A percentile compares a stretch with the other conserved stretches of the same genome.
phyloP scores from a whole-genome alignment of 2,797 vertebrate genomes.

The Alca torda region DNA sequence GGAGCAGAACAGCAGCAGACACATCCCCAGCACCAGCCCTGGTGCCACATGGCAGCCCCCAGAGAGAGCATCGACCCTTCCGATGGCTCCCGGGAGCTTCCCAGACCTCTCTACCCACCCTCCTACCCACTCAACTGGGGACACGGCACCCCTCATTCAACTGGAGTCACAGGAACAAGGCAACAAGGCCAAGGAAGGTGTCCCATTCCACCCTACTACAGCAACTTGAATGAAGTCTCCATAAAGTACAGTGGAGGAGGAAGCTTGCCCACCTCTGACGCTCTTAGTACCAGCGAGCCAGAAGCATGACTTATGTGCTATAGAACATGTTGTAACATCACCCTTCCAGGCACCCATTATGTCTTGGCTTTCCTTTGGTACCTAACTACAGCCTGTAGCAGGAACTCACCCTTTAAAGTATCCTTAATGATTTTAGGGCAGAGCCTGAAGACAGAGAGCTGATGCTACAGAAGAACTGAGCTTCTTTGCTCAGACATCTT shows the following conservation, averaged over 20 bases:
- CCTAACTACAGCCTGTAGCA: not conserved
- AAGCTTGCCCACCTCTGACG: not conserved
- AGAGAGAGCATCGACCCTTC: not conserved
- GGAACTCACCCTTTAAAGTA: not conserved
- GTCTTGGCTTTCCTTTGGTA: not conserved
- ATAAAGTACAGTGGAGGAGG: not conserved
- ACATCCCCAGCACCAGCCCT: not conserved
- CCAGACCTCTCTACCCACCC: not conserved
- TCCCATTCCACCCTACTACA: not conserved
- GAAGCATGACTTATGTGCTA: rapidly evolving
- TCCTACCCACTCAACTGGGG: not conserved
- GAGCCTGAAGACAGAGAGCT: not conserved
- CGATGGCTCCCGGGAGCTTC: not conserved
- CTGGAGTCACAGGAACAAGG: not conserved
- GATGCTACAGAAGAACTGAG: not conserved
- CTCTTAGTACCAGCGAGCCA: not conserved
- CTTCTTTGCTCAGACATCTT: not conserved
- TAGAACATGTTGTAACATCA: rapidly evolving
- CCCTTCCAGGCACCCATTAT: not conserved
- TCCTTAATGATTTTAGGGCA: not conserved
- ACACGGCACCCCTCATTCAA: not conserved
- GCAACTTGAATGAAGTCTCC: not conserved
- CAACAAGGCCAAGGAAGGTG: not conserved
- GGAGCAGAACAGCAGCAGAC: not conserved
- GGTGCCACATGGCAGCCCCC: not conserved